phyloP scores from a whole-genome alignment of 2,797 vertebrate species.

The Myioborus miniatus region DNA sequence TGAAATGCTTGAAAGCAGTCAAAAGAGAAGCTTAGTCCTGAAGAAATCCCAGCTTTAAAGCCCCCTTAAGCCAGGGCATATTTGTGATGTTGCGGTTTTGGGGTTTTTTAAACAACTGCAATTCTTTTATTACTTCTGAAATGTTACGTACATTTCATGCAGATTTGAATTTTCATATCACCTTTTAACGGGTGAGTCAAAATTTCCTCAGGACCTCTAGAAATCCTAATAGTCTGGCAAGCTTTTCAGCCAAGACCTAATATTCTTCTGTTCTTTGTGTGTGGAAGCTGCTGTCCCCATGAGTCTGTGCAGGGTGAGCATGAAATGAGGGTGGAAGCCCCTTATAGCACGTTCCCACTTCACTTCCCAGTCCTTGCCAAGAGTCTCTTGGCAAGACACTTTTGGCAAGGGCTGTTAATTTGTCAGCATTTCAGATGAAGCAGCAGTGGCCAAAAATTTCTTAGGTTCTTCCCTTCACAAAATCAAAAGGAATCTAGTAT shows the following conservation, averaged over 20 bases:
- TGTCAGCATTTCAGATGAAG: constrained; percentile 19
- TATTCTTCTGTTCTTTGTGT: background rate
- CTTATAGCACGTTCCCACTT: background rate
- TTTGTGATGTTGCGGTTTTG: background rate
- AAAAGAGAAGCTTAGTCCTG: constrained; percentile 47
- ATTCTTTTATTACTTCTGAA: constrained; percentile 24
- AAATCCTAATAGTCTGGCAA: background rate
- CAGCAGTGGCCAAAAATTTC: background rate
- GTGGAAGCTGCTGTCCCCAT: background rate
- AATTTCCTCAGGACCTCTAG: background rate
- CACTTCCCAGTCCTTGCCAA: background rate
- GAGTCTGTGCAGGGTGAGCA: background rate
- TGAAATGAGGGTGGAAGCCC: constrained; percentile 25
- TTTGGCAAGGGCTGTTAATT: constrained; percentile 3
- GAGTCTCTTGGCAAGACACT: background rate
- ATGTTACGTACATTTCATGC: background rate
- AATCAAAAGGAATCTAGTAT: background rate
- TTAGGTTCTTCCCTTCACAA: background rate
- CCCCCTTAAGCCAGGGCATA: constrained; percentile 39
- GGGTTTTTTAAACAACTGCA: background rate
- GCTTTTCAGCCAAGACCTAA: background rate
- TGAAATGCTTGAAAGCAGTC: constrained; percentile 60
- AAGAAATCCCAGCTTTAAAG: constrained; percentile 51
- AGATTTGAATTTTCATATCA: constrained; percentile 7
- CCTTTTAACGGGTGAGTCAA: background rate